Conservation (phyloP, 1,140 invertebrate species). For the Drosophila santomea region DNA sequence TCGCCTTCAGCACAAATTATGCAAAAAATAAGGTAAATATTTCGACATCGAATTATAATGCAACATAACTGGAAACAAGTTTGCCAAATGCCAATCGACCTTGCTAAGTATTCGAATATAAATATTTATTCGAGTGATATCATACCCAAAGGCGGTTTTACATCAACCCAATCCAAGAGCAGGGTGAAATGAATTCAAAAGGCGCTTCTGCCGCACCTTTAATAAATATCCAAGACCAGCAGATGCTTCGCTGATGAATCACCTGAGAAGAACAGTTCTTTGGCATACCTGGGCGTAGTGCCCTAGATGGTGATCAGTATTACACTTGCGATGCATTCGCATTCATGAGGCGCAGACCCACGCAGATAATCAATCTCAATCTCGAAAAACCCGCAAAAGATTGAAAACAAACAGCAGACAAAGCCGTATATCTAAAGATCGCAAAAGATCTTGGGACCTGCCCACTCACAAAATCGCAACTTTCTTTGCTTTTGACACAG, state of each 20-base stretch:
- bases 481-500: slow-evolving; percentile 75
- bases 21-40: slow-evolving; percentile 28
- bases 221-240: slow-evolving; percentile 10
- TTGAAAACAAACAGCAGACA: slow-evolving; percentile 7
- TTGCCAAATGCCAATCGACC: slow-evolving; percentile 55
- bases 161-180: slow-evolving; percentile 28
- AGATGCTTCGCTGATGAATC: slow-evolving; percentile 22
- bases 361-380: slow-evolving; percentile 30
- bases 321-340: slow-evolving; percentile 49
- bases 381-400: slow-evolving; percentile 42
- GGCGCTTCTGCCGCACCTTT: slow-evolving; percentile 34
- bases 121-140: slow-evolving; percentile 61
- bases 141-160: slow-evolving; percentile 41
- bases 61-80: slow-evolving; percentile 51
- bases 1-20: slow-evolving; percentile 18
- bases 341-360: slow-evolving; percentile 40
- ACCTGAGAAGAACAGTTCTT: slow-evolving; percentile 20
- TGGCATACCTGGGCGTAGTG: slow-evolving; percentile 58
- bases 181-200: slow-evolving; percentile 16
- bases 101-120: slow-evolving; percentile 54
- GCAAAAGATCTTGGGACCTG: slow-evolving; percentile 24
- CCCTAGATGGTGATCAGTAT: slow-evolving; percentile 67
- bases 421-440: slow-evolving; percentile 12
- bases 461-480: slow-evolving; percentile 41
- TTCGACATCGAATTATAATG: slow-evolving; percentile 43